Percentiles rank a stretch among this genome's conserved stretches.
These are phyloP conservation scores for Todiramphus saurophagus DNA, from an alignment of 2,113 vertebrate genomes.

Conservation along the genomic window DNA sequence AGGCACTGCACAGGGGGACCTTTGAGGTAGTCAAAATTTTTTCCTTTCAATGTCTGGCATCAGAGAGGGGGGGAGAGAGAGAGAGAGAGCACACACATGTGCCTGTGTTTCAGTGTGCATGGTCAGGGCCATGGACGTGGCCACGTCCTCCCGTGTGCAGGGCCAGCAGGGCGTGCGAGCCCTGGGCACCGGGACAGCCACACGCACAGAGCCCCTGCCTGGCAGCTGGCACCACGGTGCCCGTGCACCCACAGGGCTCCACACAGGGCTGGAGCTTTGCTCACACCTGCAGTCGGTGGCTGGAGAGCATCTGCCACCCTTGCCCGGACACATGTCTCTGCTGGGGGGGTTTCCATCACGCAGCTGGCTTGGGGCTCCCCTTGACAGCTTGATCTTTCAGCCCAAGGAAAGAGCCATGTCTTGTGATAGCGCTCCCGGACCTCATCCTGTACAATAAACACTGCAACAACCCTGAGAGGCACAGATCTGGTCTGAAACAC, in stretches of 20 bases:
- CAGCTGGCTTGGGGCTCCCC: neutral
- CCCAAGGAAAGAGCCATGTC: neutral
- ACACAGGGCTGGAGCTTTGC: neutral
- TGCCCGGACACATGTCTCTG: neutral
- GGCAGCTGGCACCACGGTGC: neutral
- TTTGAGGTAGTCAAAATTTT: slow-evolving; percentile 71
- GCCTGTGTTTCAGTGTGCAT: fast-evolving
- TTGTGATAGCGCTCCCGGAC: neutral
- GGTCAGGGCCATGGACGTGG: neutral
- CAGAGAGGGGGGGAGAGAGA: neutral
- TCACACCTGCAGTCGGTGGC: neutral
- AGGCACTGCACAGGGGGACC: slow-evolving; percentile 47
- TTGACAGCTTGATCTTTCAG: fast-evolving
- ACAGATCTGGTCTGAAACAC: fast-evolving
- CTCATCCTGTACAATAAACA: neutral
- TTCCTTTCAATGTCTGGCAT: slow-evolving; percentile 46
- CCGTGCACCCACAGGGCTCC: neutral
- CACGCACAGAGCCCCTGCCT: neutral
- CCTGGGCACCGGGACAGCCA: neutral
- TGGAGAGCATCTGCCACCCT: neutral
- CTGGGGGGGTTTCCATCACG: neutral
- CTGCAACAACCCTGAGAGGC: neutral
- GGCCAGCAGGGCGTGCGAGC: neutral
- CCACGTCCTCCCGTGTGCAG: fast-evolving
- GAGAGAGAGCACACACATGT: neutral